phyloP scores from a whole-genome alignment of 2,797 vertebrate genomes.

The Rhinatrema bivittatum region DNA sequence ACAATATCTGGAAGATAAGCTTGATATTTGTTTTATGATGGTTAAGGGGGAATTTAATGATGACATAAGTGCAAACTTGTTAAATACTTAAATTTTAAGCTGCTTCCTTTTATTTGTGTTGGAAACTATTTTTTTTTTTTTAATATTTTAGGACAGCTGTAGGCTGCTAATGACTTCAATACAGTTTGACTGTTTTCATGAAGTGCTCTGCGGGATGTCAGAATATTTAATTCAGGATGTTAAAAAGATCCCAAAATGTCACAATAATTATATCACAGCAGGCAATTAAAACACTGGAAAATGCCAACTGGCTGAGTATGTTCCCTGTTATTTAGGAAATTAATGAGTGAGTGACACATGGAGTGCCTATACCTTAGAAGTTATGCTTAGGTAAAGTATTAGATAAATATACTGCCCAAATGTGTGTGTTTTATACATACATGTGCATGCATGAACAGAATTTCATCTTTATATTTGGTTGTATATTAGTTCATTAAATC shows the following conservation, averaged over 20 bases:
- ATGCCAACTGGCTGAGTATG: slow-evolving; percentile 74
- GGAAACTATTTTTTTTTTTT: slow-evolving; percentile 62
- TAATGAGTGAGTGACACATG: slow-evolving; percentile 71
- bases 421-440: too few relatives aligned
- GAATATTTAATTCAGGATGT: slow-evolving; percentile 85
- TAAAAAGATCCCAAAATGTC: slow-evolving; percentile 84
- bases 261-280: slow-evolving; percentile 85
- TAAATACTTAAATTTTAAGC: slow-evolving; percentile 57
- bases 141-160: slow-evolving; percentile 65
- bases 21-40: slow-evolving; percentile 2
- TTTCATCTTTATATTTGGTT: too few relatives aligned
- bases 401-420: too few relatives aligned
- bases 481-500: too few relatives aligned
- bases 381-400: too few relatives aligned
- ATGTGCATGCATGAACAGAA: too few relatives aligned
- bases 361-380: slow-evolving; percentile 28
- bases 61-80: slow-evolving; percentile 38
- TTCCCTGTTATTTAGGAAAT: slow-evolving; percentile 74
- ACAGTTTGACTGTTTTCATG: slow-evolving; percentile 72
- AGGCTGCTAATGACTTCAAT: slow-evolving; percentile 71
- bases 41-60: slow-evolving; percentile 18
- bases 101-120: slow-evolving; percentile 50
- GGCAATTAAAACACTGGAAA: slow-evolving; percentile 81
- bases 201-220: slow-evolving; percentile 78
- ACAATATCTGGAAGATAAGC: too few relatives aligned